Base-by-base conservation (phyloP, 2,797 vertebrate genomes). In the Miichthys miiuy region DNA sequence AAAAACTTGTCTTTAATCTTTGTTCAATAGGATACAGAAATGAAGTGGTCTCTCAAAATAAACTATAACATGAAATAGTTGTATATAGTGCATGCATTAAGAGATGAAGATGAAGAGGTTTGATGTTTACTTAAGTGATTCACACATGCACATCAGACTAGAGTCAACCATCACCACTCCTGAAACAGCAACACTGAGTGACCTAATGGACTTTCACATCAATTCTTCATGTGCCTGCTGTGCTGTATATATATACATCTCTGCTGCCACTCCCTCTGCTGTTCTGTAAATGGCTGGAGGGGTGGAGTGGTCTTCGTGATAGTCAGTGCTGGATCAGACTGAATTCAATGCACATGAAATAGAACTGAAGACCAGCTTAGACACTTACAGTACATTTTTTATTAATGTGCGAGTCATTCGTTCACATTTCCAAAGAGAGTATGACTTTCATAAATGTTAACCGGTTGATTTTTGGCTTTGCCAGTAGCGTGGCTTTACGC, bases 161-260 rank as follows among this genome's bases (percentile, higher is more conserved):
- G 57, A 70, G 27, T 52, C 20, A 20, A 46, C 38, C 16, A 44
- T 34, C 17, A 20, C 55, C 4, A 58, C 30, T 17, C 34, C 56
- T 65, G 42, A 20, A 76, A 42, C 9, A 42, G 47, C 18, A 61
- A 51, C 44, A 79, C 60, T 38, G n/a, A 27, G 25, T n/a, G 46
- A 83, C 65, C 70, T 78, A 62, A 79, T 71, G 74, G 64, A 75
- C 51, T 66, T 65, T 54, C 52, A 42, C 78, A 83, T 85, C 52
- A 73, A 56, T 84, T 69, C 48, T 80, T 71, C 30, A 85, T 75
- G 57, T 21, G 50, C 25, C 30, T 64, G 6, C 52, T 63, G 62
- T 71, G 6, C 30, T 62, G 20, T 64, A 38, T 11, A 23, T 64
- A 14, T 20, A 41, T 44, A n/a, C 11, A 52, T 17, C 51, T 44